Base-by-base conservation (phyloP, 2,113 vertebrate species). In the Lepisosteus osseus region DNA sequence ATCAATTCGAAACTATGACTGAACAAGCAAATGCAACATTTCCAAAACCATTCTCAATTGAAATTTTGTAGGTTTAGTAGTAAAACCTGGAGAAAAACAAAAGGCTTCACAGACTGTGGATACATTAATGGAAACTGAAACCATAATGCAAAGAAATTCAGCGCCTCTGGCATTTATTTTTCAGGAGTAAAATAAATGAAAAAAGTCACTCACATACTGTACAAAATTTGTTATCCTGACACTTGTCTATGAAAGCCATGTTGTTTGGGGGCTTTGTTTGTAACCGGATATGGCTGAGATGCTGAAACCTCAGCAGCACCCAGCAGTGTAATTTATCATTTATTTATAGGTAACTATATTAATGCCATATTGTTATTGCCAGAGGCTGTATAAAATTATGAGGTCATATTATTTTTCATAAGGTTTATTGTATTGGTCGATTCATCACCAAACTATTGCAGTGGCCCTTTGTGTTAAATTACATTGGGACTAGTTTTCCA, bases 341-440 rank as follows among this genome's bases (percentile, higher is more conserved):
- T 67, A 61, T 57, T 72, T 44, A 47, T n/a, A 67, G 42, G 54
- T 42, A 70, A 65, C 62, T 65, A 43, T 65, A 65, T 65, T 61
- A 59, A 65, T 67, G 55, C 55, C 14, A 45, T 73, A 59, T 67
- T 73, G 65, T 8, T 43, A 15, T 66, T 67, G 54, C 64, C 65
- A 7, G 43, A 54, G 63, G 42, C 71, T 73, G 55, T 67, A 67
- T 61, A 73, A 61, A 29, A 54, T 72, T 72, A 55, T 72, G 70
- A 72, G 61, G 62, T 72, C 62, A 65, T 55, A 64, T 65, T 17
- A 72, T 72, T 72, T 65, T 72, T 61, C 54, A 59, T 59, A 47
- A 67, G 44, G 41, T 67, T 40, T 67, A 73, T 67, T 55, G 17
- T 59, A 67, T 73, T 51, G n/a, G 17, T 41, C 15, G 17, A 73